Evolutionary conservation across 2,888 invertebrate species (phyloP).

Genomic region (Octodonta nipae): DNA sequence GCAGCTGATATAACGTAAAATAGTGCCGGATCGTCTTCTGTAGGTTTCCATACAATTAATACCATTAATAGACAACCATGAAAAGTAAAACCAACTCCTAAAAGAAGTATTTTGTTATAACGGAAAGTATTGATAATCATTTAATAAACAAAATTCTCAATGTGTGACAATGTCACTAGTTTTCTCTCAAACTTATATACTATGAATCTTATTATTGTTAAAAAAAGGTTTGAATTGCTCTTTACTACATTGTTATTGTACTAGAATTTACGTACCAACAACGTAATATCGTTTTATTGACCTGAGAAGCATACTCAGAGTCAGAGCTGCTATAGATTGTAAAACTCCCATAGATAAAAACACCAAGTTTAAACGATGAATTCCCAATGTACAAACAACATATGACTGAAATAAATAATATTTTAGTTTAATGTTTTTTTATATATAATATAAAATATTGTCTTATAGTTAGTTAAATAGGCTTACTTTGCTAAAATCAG

Average conservation of each 20-base stretch:
- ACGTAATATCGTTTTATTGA: conserved; percentile 61
- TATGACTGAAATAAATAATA: conserved; percentile 48
- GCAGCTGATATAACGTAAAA: conserved; percentile 74
- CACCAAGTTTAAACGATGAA: conserved; percentile 59
- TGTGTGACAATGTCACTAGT: too few relatives aligned
- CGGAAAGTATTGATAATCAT: too few relatives aligned
- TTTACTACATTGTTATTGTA: too few relatives aligned
- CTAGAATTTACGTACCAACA: conserved; percentile 40
- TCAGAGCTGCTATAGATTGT: conserved; percentile 64
- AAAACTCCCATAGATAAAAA: conserved; percentile 60
- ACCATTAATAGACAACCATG: conserved; percentile 67
- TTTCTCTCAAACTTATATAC: too few relatives aligned
- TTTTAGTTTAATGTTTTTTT: neutral
- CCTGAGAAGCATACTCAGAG: conserved; percentile 65
- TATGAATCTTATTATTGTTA: too few relatives aligned
- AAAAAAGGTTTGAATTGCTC: too few relatives aligned
- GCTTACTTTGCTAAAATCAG: conserved; percentile 64
- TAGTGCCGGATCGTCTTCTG: conserved; percentile 64
- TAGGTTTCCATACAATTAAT: conserved; percentile 65
- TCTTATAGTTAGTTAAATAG: too few relatives aligned
- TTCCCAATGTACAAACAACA: conserved; percentile 67
- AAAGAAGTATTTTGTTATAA: too few relatives aligned
- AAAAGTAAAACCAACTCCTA: conserved; percentile 67
- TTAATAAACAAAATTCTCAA: too few relatives aligned
- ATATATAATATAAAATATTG: neutral